These are phyloP conservation scores for Timema cristinae DNA, from an alignment of 2,888 invertebrate species.

Conservation along the genomic window DNA sequence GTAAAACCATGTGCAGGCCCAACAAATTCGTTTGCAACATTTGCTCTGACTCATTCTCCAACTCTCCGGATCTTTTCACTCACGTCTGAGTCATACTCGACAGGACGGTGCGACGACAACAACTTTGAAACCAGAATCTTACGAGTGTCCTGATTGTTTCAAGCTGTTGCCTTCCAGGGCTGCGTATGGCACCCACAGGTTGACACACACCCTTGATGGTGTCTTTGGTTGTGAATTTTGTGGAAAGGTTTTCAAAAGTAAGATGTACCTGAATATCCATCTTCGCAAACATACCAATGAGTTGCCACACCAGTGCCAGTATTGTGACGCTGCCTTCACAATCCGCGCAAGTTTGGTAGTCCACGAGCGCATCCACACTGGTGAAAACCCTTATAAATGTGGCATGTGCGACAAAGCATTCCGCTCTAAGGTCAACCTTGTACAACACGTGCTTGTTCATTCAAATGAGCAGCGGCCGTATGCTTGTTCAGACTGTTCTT, in stretches of 20 bases:
- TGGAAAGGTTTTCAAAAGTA: constrained; percentile 26
- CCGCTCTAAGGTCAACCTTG: constrained; percentile 27
- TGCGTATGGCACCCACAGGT: constrained; percentile 29
- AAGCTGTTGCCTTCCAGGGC: constrained; percentile 29
- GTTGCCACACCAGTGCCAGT: constrained; percentile 41
- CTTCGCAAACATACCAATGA: constrained; percentile 42
- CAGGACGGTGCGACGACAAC: no score
- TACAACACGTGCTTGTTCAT: constrained; percentile 29
- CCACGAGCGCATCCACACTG: constrained; percentile 39
- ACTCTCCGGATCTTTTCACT: no score
- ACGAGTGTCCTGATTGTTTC: background rate
- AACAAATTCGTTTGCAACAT: constrained; percentile 2
- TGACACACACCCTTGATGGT: constrained; percentile 27
- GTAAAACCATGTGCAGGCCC: constrained; percentile 17
- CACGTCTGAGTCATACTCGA: no score
- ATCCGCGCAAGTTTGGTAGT: constrained; percentile 40
- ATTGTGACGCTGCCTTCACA: constrained; percentile 41
- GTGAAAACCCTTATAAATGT: constrained; percentile 33
- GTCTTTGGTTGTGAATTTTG: constrained; percentile 26
- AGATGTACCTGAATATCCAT: constrained; percentile 36
- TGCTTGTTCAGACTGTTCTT: constrained; percentile 27
- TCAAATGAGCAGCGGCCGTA: constrained; percentile 28
- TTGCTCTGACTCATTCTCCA: background rate
- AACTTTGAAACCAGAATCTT: no score
- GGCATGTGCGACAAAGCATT: constrained; percentile 32